Base-by-base conservation (phyloP, 2,888 invertebrate genomes). In the Leuctra nigra region DNA sequence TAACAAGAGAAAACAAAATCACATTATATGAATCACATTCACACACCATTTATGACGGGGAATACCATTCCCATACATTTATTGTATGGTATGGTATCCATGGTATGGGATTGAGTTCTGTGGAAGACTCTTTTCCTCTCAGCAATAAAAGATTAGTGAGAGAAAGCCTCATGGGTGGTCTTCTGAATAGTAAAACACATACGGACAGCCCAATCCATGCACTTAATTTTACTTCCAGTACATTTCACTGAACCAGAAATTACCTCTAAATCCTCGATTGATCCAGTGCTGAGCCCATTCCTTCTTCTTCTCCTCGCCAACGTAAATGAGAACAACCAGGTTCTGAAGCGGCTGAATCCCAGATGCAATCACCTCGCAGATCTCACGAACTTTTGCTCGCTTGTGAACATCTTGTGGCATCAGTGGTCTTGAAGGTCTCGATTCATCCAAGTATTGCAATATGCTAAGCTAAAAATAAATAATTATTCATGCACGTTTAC, bases 271-370 rank as follows among this genome's bases (percentile, higher is more conserved):
- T 2, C 96, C 96, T 61, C 87, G 78, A 44, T 82, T 86, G 63
- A 97, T 95, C 90, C 91, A 95, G 70, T 91, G 88, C 66, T 90
- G 87, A 0, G 90, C 91, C 96, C 96, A 97, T 70, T 91, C 91
- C 66, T 86, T 86, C 70, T 90, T 89, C 72, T 91, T 88, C 66
- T 91, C 90, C 69, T 91, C 90, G 1, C 90, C 90, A 18, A 92
- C 90, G 65, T 89, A 83, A 65, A 91, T 87, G 11, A 96, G 76
- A 3, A 95, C 92, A 61, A 84, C 82, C 41, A 94, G 76, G 75
- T 98, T 98, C 73, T 98, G 98, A 36, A 98, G 73, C 0, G 98
- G 98, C 72, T 99, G 98, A 65, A 97, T 96, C 39, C 95, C 96
- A 20, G 93, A 88, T 20, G 89, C 86, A 67, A 99, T 93, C 2